Conservation (phyloP, 1,140 invertebrate species). For the Lysiphlebus fabarum region DNA sequence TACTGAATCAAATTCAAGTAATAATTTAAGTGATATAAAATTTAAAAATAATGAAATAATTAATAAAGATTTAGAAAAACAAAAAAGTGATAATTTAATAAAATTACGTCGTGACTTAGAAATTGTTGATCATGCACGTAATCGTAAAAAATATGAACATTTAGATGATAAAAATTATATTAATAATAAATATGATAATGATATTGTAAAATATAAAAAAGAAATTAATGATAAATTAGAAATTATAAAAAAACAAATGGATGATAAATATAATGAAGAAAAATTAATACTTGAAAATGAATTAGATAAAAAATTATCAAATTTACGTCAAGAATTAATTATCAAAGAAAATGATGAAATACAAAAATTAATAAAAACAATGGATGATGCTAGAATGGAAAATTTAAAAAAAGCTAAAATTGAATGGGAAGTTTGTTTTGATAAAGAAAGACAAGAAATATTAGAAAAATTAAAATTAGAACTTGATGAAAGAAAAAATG, state of each 20-base stretch:
- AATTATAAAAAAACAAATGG: slow-evolving; percentile 37
- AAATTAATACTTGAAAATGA: slow-evolving; percentile 49
- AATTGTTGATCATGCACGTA: slow-evolving; percentile 12
- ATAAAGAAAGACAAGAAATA: slow-evolving; percentile 52
- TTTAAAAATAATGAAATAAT: slow-evolving; percentile 38
- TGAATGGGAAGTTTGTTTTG: slow-evolving; percentile 48
- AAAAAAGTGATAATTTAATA: slow-evolving; percentile 24
- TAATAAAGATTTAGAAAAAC: background rate
- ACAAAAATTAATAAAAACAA: slow-evolving; percentile 45
- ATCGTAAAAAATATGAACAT: too few relatives aligned
- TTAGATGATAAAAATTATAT: slow-evolving; percentile 28
- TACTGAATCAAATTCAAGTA: slow-evolving; percentile 33
- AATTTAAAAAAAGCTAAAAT: slow-evolving; percentile 43
- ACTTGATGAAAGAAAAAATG: slow-evolving; percentile 42
- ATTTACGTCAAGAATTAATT: slow-evolving; percentile 47
- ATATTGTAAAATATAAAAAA: slow-evolving; percentile 34
- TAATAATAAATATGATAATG: slow-evolving; percentile 32
- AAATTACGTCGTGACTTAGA: slow-evolving; percentile 29
- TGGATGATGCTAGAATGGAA: slow-evolving; percentile 42
- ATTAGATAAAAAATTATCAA: slow-evolving; percentile 46
- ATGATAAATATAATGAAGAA: slow-evolving; percentile 18
- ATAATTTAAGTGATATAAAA: slow-evolving; percentile 35
- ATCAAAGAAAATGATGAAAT: slow-evolving; percentile 48
- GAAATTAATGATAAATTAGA: slow-evolving; percentile 40
- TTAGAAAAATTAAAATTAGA: slow-evolving; percentile 44